phyloP scores from a whole-genome alignment of 2,888 invertebrate species.

The Ophion costatus region DNA sequence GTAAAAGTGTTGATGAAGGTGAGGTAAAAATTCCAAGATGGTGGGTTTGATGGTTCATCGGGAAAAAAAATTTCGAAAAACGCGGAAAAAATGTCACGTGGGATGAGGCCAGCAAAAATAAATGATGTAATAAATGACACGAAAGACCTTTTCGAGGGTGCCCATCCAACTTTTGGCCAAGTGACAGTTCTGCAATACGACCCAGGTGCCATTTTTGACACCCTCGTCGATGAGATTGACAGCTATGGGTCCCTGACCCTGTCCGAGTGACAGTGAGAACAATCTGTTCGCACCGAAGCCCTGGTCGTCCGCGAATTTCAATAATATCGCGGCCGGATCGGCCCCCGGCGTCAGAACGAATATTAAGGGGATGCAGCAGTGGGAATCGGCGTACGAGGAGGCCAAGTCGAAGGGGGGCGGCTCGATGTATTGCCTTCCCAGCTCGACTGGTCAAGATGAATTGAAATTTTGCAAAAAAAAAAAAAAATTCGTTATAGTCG shows the following conservation, averaged over 20 bases:
- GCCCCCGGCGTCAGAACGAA: constrained; percentile 97
- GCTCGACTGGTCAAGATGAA: constrained; percentile 84
- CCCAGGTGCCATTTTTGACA: constrained; percentile 94
- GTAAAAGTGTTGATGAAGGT: too few relatives aligned
- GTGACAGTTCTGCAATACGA: constrained; percentile 97
- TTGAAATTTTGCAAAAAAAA: not conserved
- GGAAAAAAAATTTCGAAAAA: too few relatives aligned
- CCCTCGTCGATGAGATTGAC: constrained; percentile 94
- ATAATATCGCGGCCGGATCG: constrained; percentile 94
- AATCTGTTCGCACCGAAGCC: constrained; percentile 91
- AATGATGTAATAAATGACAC: not conserved
- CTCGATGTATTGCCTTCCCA: constrained; percentile 93
- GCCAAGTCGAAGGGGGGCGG: constrained; percentile 95
- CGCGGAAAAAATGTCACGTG: too few relatives aligned
- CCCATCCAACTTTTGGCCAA: constrained; percentile 98
- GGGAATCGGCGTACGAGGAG: constrained; percentile 93
- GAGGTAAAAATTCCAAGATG: too few relatives aligned
- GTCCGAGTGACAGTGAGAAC: constrained; percentile 94
- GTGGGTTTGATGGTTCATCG: too few relatives aligned
- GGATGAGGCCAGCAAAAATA: not conserved
- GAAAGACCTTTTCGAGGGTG: constrained; percentile 91
- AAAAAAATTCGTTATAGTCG: not conserved
- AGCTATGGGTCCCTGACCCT: constrained; percentile 96
- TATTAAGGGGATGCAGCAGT: constrained; percentile 93
- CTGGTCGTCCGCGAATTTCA: constrained; percentile 98